Conservation (phyloP, 2,888 invertebrate genomes). For the Melanchra persicariae region DNA sequence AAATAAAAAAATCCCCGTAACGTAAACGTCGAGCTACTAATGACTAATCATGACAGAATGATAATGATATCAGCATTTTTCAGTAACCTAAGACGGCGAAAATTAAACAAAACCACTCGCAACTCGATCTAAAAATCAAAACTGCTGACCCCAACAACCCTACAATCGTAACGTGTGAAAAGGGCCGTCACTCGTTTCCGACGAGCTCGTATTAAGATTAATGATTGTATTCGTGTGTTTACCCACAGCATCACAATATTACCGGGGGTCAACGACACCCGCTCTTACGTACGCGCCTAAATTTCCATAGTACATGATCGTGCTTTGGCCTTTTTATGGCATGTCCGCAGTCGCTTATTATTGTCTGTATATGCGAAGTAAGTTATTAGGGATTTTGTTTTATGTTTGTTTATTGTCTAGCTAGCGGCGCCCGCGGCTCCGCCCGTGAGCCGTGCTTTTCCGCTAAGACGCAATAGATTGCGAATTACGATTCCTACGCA, state of each 20-base stretch:
- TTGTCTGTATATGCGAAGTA: slow-evolving; percentile 46
- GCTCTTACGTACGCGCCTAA: slow-evolving; percentile 66
- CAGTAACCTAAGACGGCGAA: slow-evolving; percentile 24
- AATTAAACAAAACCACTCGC: slow-evolving; percentile 20
- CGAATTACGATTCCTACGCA: slow-evolving; percentile 25
- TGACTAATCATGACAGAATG: slow-evolving; percentile 51
- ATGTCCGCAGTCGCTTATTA: slow-evolving; percentile 58
- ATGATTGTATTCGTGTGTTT: slow-evolving; percentile 68
- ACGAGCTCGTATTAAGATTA: slow-evolving; percentile 68
- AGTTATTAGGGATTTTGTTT: slow-evolving; percentile 45
- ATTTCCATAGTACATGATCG: slow-evolving; percentile 66
- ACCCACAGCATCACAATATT: slow-evolving; percentile 67
- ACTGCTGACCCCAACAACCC: slow-evolving; percentile 49
- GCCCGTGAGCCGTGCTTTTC: slow-evolving; percentile 15
- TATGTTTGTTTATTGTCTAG: slow-evolving; percentile 47
- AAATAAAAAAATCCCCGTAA: slow-evolving; percentile 45
- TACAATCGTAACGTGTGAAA: slow-evolving; percentile 54
- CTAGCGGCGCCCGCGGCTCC: slow-evolving; percentile 25
- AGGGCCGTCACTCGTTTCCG: slow-evolving; percentile 55
- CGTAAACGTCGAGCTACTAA: slow-evolving; percentile 38
- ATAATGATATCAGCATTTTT: slow-evolving; percentile 52
- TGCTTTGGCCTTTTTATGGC: slow-evolving; percentile 63
- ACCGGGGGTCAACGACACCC: slow-evolving; percentile 63
- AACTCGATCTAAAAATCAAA: slow-evolving; percentile 47
- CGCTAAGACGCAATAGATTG: slow-evolving; percentile 33